These are phyloP conservation scores for Drosophila punjabiensis DNA, from an alignment of 1,140 invertebrate species.

Conservation along the genomic window DNA sequence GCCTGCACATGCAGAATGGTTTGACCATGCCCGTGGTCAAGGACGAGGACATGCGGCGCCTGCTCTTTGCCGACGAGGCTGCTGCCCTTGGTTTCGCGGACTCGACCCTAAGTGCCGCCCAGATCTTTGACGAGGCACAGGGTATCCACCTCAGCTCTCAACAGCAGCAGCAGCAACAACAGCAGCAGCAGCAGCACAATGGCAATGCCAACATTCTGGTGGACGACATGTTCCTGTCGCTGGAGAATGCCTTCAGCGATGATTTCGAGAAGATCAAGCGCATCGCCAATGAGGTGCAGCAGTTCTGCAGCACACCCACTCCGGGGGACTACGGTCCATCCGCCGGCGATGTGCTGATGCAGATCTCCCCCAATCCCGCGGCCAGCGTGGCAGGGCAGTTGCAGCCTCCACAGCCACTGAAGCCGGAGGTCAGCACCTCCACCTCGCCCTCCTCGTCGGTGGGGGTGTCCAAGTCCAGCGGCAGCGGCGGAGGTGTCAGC, in stretches of 20 bases:
- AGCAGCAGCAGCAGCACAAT: conserved; percentile 53
- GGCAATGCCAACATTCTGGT: conserved; percentile 86
- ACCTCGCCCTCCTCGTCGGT: conserved; percentile 44
- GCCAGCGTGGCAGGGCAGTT: conserved; percentile 61
- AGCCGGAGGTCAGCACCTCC: conserved; percentile 74
- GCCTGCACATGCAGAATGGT: conserved; percentile 87
- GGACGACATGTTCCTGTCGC: conserved; percentile 90
- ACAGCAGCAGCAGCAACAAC: conserved; percentile 76
- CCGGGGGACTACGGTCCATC: conserved; percentile 55
- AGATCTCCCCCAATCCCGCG: conserved; percentile 65
- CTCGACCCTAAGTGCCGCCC: conserved; percentile 71
- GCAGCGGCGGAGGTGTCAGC: conserved; percentile 48
- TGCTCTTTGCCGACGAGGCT: conserved; percentile 84
- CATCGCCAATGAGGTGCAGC: conserved; percentile 90
- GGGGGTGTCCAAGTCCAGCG: conserved; percentile 34
- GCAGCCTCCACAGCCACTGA: conserved; percentile 74
- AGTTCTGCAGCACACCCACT: conserved; percentile 87
- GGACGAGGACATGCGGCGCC: conserved; percentile 85
- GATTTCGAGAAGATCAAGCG: conserved; percentile 91
- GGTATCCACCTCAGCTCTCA: conserved; percentile 36
- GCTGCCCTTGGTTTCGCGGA: conserved; percentile 80
- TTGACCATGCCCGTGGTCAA: conserved; percentile 85
- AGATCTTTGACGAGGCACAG: conserved; percentile 84
- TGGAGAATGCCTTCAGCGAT: conserved; percentile 89
- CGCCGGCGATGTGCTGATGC: conserved; percentile 70